Percentiles rank a stretch among this genome's conserved stretches.
phyloP scores from a whole-genome alignment of 2,797 vertebrate species.

The Hoplostethus atlanticus region DNA sequence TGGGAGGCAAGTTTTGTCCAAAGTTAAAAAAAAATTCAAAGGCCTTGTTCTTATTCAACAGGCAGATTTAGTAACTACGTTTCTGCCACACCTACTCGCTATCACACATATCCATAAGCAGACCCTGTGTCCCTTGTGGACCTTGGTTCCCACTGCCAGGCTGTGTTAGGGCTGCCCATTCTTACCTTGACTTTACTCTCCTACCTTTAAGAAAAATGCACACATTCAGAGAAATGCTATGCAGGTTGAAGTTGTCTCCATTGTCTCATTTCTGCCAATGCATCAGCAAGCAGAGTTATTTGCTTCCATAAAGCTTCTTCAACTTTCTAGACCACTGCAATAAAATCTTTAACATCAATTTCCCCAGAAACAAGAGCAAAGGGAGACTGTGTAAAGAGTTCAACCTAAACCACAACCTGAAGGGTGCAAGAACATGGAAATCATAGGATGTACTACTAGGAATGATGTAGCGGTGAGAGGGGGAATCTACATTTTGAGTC shows the following conservation, averaged over 20 bases:
- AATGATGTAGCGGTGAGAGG: not conserved
- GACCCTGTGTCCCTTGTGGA: conserved; percentile 21
- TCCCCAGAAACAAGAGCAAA: not conserved
- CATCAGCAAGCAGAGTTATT: not conserved
- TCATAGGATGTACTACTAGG: not conserved
- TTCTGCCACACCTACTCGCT: conserved; percentile 4
- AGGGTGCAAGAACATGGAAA: not conserved
- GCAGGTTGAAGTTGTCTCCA: not conserved
- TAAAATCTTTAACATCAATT: not conserved
- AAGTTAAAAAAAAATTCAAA: no score
- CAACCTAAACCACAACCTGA: not conserved
- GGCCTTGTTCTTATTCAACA: no score
- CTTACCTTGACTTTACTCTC: no score
- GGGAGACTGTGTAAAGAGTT: not conserved
- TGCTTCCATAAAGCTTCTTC: not conserved
- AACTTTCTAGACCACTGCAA: not conserved
- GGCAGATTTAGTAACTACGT: conserved; percentile 2
- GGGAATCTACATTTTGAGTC: conserved; percentile 1
- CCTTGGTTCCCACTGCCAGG: conserved; percentile 4
- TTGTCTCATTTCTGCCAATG: not conserved
- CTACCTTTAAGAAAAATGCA: not conserved
- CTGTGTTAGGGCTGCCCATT: no score
- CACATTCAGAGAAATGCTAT: not conserved
- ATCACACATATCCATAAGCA: conserved; percentile 9
- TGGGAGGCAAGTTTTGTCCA: no score